Base-by-base conservation (phyloP, 2,797 vertebrate genomes). In the Falco berigora region DNA sequence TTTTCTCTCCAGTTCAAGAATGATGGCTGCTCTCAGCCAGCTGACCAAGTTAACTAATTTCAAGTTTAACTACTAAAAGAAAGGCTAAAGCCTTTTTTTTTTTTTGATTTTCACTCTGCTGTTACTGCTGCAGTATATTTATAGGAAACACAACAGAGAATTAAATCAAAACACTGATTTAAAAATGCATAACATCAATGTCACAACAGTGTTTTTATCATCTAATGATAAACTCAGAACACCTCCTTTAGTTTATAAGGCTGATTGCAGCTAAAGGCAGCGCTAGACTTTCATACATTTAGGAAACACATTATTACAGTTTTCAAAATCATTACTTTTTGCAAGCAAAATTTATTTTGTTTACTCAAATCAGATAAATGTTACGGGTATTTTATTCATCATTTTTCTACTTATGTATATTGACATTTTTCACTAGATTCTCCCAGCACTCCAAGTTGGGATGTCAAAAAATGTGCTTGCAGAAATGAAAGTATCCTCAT, bases 121-220 rank as follows among this genome's bases (percentile, higher is more conserved):
- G 10, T 94, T 96, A 56, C 38, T 68, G 78, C 68, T 92, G 82
- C 50, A 90, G 18, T 78, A 49, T 96, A 71, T 96, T 97, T 96
- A 89, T 88, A 91, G 53, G 74, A 97, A 97, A 93, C 3, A 40
- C 69, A 96, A 90, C 76, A 91, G 80, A 79, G 85, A 97, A 97
- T 99, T 99, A 99, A 98, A 98, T 99, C 98, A 98, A 98, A 99
- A 98, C 98, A 98, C 97, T 98, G 98, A 98, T 98, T 98, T 98
- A 99, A 98, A 98, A 98, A 98, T 98, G 97, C 98, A 98, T 98
- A 98, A 94, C 97, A 98, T 98, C 98, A 98, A 98, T 97, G 98
- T 99, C 98, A 98, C 97, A 95, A 96, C 94, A 95, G 95, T 98
- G 97, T 96, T 97, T 98, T 98, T 98, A 87, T 97, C 96, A 97